These are phyloP conservation scores for Limnephilus auricula DNA, from an alignment of 2,888 invertebrate genomes.

Conservation along the genomic window DNA sequence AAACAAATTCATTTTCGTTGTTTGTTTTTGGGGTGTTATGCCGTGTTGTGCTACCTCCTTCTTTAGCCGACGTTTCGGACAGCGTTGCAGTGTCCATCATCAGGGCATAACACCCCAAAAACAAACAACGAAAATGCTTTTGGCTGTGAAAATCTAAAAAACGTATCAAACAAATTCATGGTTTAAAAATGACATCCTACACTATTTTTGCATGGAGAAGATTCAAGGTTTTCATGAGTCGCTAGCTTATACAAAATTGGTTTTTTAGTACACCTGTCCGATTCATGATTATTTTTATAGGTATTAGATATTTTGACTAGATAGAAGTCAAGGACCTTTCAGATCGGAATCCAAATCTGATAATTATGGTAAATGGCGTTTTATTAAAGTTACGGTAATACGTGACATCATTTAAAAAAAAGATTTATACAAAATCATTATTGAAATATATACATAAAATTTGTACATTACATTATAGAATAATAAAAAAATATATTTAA, in stretches of 20 bases:
- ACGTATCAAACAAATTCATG: not conserved
- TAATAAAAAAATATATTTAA: no score
- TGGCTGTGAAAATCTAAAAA: no score
- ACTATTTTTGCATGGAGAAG: not conserved
- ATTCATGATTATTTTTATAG: not conserved
- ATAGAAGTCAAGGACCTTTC: slow-evolving; percentile 15
- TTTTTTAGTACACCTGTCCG: not conserved
- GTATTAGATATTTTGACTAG: not conserved
- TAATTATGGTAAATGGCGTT: slow-evolving; percentile 4
- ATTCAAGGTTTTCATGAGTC: not conserved
- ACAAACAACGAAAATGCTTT: no score
- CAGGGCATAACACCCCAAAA: no score
- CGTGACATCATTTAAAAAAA: not conserved
- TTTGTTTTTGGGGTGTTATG: no score
- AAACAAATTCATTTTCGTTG: not conserved
- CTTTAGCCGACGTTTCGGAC: no score
- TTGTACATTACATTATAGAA: no score
- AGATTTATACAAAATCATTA: no score
- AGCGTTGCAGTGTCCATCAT: no score
- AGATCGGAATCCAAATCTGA: not conserved
- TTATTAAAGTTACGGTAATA: not conserved
- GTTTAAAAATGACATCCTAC: not conserved
- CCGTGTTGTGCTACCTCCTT: no score
- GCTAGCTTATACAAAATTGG: not conserved
- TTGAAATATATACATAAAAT: no score